Percentiles rank a stretch among this genome's conserved stretches.
Evolutionary conservation across 2,888 invertebrate species (phyloP).

Genomic region (Tetanocera ferruginea): DNA sequence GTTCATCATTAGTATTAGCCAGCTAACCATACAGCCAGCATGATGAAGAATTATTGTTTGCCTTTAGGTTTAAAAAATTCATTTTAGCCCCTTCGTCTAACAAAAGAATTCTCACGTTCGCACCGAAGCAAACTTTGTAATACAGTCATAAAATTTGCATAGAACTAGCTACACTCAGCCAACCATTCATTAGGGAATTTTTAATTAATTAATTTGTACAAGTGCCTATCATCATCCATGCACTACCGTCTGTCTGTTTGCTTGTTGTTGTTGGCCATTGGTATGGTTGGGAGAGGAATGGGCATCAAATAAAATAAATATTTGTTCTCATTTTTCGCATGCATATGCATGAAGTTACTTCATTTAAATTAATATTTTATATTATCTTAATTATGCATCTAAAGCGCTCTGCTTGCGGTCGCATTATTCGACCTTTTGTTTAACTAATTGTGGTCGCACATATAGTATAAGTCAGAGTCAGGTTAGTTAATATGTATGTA

Average conservation of each 20-base stretch:
- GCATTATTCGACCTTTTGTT: constrained; percentile 27
- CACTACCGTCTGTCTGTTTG: neutral
- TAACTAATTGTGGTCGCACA: constrained; percentile 25
- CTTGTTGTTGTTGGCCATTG: neutral
- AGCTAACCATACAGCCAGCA: neutral
- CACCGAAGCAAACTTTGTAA: neutral
- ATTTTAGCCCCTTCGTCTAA: too few relatives aligned
- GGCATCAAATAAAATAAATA: constrained; percentile 17
- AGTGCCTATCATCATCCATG: constrained; percentile 17
- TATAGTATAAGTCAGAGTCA: neutral
- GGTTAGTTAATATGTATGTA: neutral
- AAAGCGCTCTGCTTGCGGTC: constrained; percentile 1
- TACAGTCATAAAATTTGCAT: constrained; percentile 29
- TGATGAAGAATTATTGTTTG: neutral
- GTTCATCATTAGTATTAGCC: too few relatives aligned
- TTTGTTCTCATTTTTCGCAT: constrained; percentile 14
- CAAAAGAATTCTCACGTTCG: constrained; percentile 1
- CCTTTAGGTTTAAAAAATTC: neutral
- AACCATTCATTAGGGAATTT: constrained; percentile 22
- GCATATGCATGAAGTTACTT: constrained; percentile 19
- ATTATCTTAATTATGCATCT: constrained; percentile 68
- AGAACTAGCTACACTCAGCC: neutral
- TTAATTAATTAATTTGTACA: constrained; percentile 35
- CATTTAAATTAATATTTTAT: constrained; percentile 66
- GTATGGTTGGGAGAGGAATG: neutral